phyloP scores from a whole-genome alignment of 2,797 vertebrate species.

The Oreortyx pictus region DNA sequence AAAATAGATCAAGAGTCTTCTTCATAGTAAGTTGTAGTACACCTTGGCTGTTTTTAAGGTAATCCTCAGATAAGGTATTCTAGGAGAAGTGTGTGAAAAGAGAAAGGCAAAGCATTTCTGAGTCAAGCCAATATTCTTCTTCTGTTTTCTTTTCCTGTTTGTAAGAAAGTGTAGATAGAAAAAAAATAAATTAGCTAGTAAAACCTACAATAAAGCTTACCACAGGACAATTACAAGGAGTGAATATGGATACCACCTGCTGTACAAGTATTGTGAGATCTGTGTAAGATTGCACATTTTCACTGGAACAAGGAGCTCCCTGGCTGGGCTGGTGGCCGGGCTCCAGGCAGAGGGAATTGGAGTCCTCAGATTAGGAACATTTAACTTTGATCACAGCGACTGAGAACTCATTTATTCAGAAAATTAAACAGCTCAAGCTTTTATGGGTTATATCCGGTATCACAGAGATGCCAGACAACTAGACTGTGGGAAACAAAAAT shows the following conservation, averaged over 20 bases:
- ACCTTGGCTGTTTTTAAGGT: background rate
- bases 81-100: background rate
- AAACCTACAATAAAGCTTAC: slow-evolving; percentile 4
- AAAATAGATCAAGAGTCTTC: background rate
- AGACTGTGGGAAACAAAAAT: slow-evolving; percentile 22
- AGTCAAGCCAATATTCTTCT: background rate
- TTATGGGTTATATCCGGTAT: slow-evolving; percentile 10
- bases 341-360: background rate
- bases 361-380: background rate
- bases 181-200: slow-evolving; percentile 3
- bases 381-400: slow-evolving; percentile 51
- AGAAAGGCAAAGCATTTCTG: background rate
- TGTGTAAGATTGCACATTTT: background rate
- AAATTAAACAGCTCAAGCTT: slow-evolving; percentile 43
- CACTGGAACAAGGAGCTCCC: background rate
- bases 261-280: background rate
- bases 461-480: slow-evolving; percentile 26
- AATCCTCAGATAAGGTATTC: background rate
- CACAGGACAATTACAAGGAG: background rate
- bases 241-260: slow-evolving; percentile 20
- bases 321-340: slow-evolving; percentile 23
- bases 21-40: background rate
- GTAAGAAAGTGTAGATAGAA: background rate
- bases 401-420: slow-evolving; percentile 26
- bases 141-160: background rate